These are phyloP conservation scores for Speoplatyrhinus poulsoni DNA, from an alignment of 2,113 vertebrate species.

Conservation along the genomic window DNA sequence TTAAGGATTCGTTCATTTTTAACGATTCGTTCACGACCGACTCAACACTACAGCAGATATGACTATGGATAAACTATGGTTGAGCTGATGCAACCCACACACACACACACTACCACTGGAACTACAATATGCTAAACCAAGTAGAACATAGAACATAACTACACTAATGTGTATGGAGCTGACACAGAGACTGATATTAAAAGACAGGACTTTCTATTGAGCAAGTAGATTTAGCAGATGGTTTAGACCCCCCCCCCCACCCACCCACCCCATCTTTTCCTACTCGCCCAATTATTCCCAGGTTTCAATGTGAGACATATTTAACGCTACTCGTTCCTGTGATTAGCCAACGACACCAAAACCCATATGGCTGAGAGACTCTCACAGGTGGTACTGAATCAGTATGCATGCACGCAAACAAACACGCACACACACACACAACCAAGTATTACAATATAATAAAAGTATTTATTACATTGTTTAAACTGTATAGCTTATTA, in stretches of 20 bases:
- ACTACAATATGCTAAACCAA: too few species aligned
- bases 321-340: constrained; percentile 50
- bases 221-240: constrained; percentile 53
- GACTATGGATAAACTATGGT: too few species aligned
- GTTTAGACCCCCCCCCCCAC: constrained; percentile 30
- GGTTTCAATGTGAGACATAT: constrained; percentile 48
- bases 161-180: neutral
- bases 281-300: constrained; percentile 49
- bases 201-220: too few species aligned
- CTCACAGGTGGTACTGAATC: constrained; percentile 43
- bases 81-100: too few species aligned
- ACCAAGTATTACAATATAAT: constrained; percentile 2
- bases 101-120: too few species aligned
- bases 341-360: constrained; percentile 49
- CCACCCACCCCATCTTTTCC: constrained; percentile 18
- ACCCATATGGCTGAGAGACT: constrained; percentile 53
- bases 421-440: constrained; percentile 16
- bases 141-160: too few species aligned
- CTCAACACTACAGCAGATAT: too few species aligned
- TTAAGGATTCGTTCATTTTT: too few species aligned
- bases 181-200: neutral
- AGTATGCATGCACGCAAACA: constrained; percentile 20
- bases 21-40: too few species aligned
- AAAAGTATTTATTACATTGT: neutral
- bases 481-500: neutral